Percentiles rank a stretch among this genome's conserved stretches.
These are phyloP conservation scores for Anoplophora glabripennis DNA, from an alignment of 1,140 invertebrate genomes.

Conservation along the genomic window DNA sequence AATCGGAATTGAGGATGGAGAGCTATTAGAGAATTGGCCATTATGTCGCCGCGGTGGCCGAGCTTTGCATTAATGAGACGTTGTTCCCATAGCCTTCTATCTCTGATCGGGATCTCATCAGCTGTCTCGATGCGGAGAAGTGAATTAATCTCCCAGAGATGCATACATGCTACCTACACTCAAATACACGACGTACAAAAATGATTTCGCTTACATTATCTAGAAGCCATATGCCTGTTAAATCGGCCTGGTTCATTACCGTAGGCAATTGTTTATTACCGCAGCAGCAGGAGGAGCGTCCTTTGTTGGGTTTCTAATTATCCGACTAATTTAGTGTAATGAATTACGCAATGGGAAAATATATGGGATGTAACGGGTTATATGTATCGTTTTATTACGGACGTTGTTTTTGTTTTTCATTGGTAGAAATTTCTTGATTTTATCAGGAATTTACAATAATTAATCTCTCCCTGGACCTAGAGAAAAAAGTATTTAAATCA, in stretches of 20 bases:
- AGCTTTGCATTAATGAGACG: slow-evolving; percentile 41
- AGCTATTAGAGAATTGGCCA: slow-evolving; percentile 16
- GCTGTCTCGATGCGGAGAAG: slow-evolving; percentile 32
- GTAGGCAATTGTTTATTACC: slow-evolving; percentile 12
- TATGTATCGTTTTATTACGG: no score
- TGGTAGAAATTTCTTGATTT: no score
- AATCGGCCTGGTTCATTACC: slow-evolving; percentile 10
- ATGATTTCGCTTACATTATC: background rate
- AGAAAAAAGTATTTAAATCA: no score
- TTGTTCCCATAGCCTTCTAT: slow-evolving; percentile 36
- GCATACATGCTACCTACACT: slow-evolving; percentile 5
- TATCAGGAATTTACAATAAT: no score
- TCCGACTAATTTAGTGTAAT: no score
- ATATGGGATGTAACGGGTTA: no score
- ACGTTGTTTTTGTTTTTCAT: no score
- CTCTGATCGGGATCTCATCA: slow-evolving; percentile 38
- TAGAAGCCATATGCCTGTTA: background rate
- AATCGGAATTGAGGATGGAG: slow-evolving; percentile 9
- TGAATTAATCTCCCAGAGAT: slow-evolving; percentile 33
- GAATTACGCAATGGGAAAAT: no score
- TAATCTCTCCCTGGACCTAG: no score
- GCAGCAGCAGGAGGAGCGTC: slow-evolving; percentile 14
- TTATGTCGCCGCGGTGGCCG: slow-evolving; percentile 26
- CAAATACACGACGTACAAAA: background rate
- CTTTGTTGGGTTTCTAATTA: background rate